Evolutionary conservation across 2,888 invertebrate genomes (phyloP), one percentile per base, ranked within the genome.

Genomic region (Plagodis dolabraria): DNA sequence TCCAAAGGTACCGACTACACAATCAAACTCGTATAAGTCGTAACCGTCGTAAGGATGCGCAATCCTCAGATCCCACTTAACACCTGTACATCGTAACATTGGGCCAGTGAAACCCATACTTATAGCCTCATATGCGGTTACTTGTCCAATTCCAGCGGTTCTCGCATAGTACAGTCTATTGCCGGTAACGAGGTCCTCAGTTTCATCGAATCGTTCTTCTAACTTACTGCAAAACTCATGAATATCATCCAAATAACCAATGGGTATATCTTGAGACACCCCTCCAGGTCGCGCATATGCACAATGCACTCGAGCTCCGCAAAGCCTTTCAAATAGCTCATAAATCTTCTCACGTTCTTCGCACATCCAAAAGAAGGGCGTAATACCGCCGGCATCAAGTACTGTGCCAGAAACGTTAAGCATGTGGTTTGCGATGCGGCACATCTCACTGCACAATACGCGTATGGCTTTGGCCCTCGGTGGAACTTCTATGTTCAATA

Each of bases 331-430:
- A 76, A 95, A 97, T 69, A 97, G 94, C 83, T 98, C 98, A 86
- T 96, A 95, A 64, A 97, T 85, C 87, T 97, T 97, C 86, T 97
- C 97, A 50, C 97, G 93, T 85, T 97, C 98, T 85, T 98, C 97
- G 82, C 97, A 97, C 78, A 97, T 93, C 97, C 98, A 98, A 85
- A 98, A 98, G 76, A 97, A 95, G 0, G 98, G 98, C 0, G 98
- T 97, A 68, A 98, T 95, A 5, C 96, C 97, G 33, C 98, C 98
- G 33, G 96, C 94, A 77, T 98, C 98, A 11, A 98, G 89, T 33
- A 96, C 93, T 62, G 96, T 95, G 0, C 96, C 94, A 0, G 95
- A 94, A 46, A 97, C 83, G 53, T 95, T 96, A 87, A 97, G 94
- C 53, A 96, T 89, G 82, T 98, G 98, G 83, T 98, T 98, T 54